Evolutionary conservation across 1,140 invertebrate genomes (phyloP).

Genomic region (Sycobia sp.): DNA sequence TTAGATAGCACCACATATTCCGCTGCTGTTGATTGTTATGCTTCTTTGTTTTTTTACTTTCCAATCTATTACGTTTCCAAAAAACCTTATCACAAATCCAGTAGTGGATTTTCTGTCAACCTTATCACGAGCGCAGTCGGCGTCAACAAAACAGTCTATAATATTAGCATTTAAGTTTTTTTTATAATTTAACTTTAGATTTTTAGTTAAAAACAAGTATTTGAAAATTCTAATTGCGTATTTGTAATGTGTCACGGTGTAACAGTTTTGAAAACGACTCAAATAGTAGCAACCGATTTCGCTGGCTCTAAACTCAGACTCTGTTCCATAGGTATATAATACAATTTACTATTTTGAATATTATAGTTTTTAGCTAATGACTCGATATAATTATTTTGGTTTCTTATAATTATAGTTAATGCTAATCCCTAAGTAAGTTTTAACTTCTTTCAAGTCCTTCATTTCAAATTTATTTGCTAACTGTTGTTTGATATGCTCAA

Average conservation of each 20-base stretch:
- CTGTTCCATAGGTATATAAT: constrained; percentile 10
- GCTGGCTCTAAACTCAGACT: constrained; percentile 8
- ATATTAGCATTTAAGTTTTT: constrained; percentile 17
- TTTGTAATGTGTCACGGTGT: constrained; percentile 9
- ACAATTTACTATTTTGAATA: too few relatives aligned
- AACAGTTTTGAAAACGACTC: constrained; percentile 19
- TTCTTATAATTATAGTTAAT: constrained; percentile 1
- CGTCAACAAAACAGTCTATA: constrained; percentile 53
- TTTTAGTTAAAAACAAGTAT: constrained; percentile 25
- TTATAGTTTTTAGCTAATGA: constrained; percentile 22
- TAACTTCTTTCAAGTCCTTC: too few relatives aligned
- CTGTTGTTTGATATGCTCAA: not conserved
- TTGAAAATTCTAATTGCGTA: constrained; percentile 26
- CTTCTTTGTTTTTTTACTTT: constrained; percentile 27
- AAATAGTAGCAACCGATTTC: constrained; percentile 10
- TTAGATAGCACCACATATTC: constrained; percentile 44
- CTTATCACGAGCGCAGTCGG: constrained; percentile 57
- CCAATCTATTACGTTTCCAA: too few relatives aligned
- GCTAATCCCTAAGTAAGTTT: too few relatives aligned
- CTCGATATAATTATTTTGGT: constrained; percentile 26
- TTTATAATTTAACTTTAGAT: constrained; percentile 24
- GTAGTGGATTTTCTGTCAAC: too few relatives aligned
- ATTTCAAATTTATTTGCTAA: too few relatives aligned
- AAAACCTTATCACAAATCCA: too few relatives aligned
- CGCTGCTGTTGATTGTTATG: constrained; percentile 41